Evolutionary conservation across 2,797 vertebrate species (phyloP).

Genomic region (Astyanax mexicanus): DNA sequence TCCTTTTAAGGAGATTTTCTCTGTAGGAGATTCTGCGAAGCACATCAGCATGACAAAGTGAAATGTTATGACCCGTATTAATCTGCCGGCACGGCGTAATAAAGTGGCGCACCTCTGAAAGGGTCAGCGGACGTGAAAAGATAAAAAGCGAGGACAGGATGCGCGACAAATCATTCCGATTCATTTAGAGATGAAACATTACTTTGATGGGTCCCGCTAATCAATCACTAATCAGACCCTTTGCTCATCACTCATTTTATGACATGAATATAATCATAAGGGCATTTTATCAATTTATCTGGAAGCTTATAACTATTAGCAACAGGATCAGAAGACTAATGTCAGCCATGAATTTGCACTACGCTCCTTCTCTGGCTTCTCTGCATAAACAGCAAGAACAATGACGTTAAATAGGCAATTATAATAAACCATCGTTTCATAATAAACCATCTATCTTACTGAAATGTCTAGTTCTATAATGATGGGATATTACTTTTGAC

Average conservation of each 20-base stretch:
- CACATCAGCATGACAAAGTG: background rate
- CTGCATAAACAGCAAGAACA: constrained; percentile 3
- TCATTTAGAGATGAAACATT: constrained; percentile 21
- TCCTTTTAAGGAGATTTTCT: background rate
- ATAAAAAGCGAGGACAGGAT: background rate
- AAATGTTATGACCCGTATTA: background rate
- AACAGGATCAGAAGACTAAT: background rate
- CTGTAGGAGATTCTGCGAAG: background rate
- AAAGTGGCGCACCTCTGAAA: background rate
- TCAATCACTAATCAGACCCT: constrained; percentile 33
- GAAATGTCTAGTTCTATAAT: constrained; percentile 12
- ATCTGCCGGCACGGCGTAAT: background rate
- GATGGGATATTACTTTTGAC: background rate
- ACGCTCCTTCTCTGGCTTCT: background rate
- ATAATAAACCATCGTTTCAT: constrained; percentile 12
- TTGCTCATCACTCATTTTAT: background rate
- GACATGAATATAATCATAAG: constrained; percentile 18
- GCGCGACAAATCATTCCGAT: constrained; percentile 9
- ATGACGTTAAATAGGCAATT: constrained; percentile 4
- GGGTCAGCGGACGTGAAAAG: background rate
- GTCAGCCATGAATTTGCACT: background rate
- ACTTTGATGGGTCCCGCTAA: constrained; percentile 18
- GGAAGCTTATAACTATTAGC: background rate
- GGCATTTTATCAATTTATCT: constrained; percentile 19
- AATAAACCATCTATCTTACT: constrained; percentile 11